These are phyloP conservation scores for Heloderma charlesbogerti DNA, from an alignment of 2,113 vertebrate species.

Conservation along the genomic window DNA sequence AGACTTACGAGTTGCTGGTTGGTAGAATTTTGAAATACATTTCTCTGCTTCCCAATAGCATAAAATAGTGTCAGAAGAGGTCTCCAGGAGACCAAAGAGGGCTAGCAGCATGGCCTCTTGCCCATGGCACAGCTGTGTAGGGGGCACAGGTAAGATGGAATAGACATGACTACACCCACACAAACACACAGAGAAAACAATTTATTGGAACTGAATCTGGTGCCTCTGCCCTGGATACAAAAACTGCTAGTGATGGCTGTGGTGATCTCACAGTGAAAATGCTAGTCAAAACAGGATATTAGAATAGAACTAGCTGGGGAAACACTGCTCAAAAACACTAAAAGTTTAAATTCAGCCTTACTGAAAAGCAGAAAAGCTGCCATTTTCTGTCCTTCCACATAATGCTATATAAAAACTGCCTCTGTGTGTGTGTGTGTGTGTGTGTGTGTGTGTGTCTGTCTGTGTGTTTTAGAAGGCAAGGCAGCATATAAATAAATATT, in stretches of 20 bases:
- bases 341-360: not conserved
- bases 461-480: not conserved
- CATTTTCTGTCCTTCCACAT: not conserved
- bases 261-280: not conserved
- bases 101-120: not conserved
- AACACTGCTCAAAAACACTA: not conserved
- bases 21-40: not conserved
- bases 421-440: not conserved
- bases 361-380: not conserved
- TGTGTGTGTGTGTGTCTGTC: too few relatives aligned
- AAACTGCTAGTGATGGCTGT: not conserved
- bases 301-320: not conserved
- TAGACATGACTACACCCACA: not conserved
- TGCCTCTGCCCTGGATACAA: not conserved
- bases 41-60: not conserved
- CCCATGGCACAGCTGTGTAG: not conserved
- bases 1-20: not conserved
- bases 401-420: not conserved
- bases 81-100: not conserved
- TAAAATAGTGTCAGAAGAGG: not conserved
- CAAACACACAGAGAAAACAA: not conserved
- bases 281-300: not conserved
- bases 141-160: not conserved
- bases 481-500: slow-evolving; percentile 26
- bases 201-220: not conserved